phyloP scores from a whole-genome alignment of 2,888 invertebrate species.

The Theodoxus fluviatilis region DNA sequence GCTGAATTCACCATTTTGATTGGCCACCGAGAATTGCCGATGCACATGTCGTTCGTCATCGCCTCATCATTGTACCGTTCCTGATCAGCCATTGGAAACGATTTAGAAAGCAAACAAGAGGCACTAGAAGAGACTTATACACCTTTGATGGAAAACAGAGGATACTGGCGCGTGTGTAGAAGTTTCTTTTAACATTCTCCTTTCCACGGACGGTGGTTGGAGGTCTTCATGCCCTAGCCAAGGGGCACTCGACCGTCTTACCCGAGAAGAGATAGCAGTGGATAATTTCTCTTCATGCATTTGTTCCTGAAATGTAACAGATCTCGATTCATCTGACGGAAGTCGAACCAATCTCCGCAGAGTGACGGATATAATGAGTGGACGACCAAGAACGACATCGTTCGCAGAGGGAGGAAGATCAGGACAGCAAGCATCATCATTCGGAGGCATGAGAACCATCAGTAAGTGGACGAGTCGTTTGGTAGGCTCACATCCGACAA shows the following conservation, averaged over 20 bases:
- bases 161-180: too few species aligned
- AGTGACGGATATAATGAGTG: slow-evolving; percentile 50
- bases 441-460: slow-evolving; percentile 58
- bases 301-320: slow-evolving; percentile 37
- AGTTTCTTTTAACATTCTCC: slow-evolving; percentile 3
- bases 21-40: slow-evolving; percentile 36
- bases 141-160: too few species aligned
- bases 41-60: slow-evolving; percentile 32
- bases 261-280: slow-evolving; percentile 26
- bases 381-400: slow-evolving; percentile 60
- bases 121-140: too few species aligned
- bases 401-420: slow-evolving; percentile 61
- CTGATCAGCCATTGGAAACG: slow-evolving; percentile 55
- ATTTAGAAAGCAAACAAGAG: slow-evolving; percentile 34
- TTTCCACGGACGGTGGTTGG: neutral
- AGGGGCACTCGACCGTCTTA: slow-evolving; percentile 19
- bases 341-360: slow-evolving; percentile 26
- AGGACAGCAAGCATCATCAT: slow-evolving; percentile 51
- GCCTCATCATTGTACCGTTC: slow-evolving; percentile 41
- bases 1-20: slow-evolving; percentile 29
- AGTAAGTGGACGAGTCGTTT: slow-evolving; percentile 48
- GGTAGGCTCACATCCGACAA: slow-evolving; percentile 36
- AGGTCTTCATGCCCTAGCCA: slow-evolving; percentile 21
- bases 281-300: slow-evolving; percentile 22
- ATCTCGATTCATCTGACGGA: slow-evolving; percentile 27